Evolutionary conservation across 2,888 invertebrate genomes (phyloP), one percentile per base, ranked within the genome.

Genomic region (Saturnia japonica): DNA sequence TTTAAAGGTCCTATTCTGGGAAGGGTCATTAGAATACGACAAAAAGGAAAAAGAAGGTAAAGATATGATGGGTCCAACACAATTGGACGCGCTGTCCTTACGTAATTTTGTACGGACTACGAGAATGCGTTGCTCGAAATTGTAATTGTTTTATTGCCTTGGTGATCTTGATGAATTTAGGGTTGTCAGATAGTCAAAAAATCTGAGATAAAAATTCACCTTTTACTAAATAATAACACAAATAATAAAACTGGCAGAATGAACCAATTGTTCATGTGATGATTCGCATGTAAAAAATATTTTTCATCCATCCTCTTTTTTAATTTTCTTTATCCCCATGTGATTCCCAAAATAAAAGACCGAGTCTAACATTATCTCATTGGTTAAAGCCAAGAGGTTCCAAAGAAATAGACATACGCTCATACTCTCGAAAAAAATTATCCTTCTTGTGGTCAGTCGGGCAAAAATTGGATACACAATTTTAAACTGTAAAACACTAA

Each of bases 21-120:
- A 70, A n/a, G 64, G 70, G 78, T 78, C 79, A 81, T 82, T 81
- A 81, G 77, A 71, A 71, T 70, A 28, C 57, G 57, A 71, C 67
- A 72, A 69, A 70, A 71, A 75, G 76, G 78, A 77, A 78, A 77
- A 74, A 77, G 78, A 78, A 80, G 19, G 57, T 4, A 19, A 60
- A 60, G 19, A 40, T 22, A 74, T 76, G 76, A 78, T 72, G 75
- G 72, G 64, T 57, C 76, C 76, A 25, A 9, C 14, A 73, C 70
- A 74, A 74, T 76, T 74, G 75, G 75, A 73, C 76, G 75, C 76
- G 78, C 80, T 34, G 74, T 77, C 73, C 70, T 66, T 71, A 69
- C 68, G 68, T 74, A 76, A 79, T 77, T 77, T 74, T 72, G 73
- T 71, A 62, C 72, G 68, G 72, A 73, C 74, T 74, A 76, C 71